These are phyloP conservation scores for Spilosoma lubricipeda DNA, from an alignment of 2,888 invertebrate genomes.

Conservation along the genomic window DNA sequence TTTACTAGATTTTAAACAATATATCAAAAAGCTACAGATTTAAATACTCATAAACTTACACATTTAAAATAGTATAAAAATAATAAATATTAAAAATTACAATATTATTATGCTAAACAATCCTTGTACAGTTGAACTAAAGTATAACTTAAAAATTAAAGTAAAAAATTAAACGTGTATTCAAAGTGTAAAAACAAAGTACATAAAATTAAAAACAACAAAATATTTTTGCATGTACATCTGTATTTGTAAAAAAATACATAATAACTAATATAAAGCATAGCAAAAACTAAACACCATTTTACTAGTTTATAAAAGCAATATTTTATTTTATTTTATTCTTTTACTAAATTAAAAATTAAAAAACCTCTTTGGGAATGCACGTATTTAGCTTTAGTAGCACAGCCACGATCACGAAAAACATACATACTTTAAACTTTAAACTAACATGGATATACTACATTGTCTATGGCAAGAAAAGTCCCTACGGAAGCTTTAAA, in stretches of 20 bases:
- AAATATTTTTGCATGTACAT: neutral
- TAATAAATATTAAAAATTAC: neutral
- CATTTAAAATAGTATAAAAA: neutral
- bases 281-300: neutral
- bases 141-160: neutral
- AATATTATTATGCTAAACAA: neutral
- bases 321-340: neutral
- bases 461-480: neutral
- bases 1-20: neutral
- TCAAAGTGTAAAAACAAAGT: neutral
- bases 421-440: neutral
- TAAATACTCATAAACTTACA: neutral
- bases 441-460: neutral
- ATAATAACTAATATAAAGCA: neutral
- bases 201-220: neutral
- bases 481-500: neutral
- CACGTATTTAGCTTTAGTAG: conserved; percentile 30
- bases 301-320: neutral
- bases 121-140: neutral
- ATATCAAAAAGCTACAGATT: neutral
- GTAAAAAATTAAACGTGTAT: neutral
- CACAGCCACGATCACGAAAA: conserved; percentile 53
- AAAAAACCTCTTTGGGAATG: conserved; percentile 45
- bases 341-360: neutral
- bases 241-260: neutral